Evolutionary conservation across 2,797 vertebrate species (phyloP), one percentile per base, ranked within the genome.

Genomic region (Glossophaga mutica): DNA sequence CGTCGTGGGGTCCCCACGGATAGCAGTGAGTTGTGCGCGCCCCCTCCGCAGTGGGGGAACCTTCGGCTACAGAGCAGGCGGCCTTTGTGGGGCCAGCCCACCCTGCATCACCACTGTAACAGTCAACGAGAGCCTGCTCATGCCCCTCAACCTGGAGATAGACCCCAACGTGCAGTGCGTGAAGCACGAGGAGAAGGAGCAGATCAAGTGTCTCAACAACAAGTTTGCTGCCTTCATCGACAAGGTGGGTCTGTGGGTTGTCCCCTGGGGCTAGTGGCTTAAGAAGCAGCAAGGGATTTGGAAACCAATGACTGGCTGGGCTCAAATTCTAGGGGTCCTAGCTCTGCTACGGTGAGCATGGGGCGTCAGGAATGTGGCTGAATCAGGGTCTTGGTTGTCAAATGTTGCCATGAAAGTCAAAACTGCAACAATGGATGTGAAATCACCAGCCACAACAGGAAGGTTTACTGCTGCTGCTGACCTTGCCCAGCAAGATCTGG

Each of bases 161-260:
- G 98, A 99, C 98, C 99, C 99, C 92, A 97, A 88, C 32, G 98
- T 98, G 50, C 99, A 99, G 71, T 96, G 82, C 0, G 50, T 99
- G 96, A 99, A 98, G 94, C 98, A 97, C 1, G 95, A 99, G 74
- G 99, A 99, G 98, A 99, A 99, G 97, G 99, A 99, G 82, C 98
- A 99, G 98, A 99, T 99, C 98, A 99, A 99, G 98, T 97, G 97
- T 55, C 98, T 99, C 46, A 99, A 99, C 98, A 99, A 99, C 97
- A 99, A 98, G 90, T 99, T 99, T 1, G 99, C 98, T 12, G 98
- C 99, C 71, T 99, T 99, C 98, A 99, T 99, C 5, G 98, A 99
- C 96, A 99, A 99, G 99, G 99, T 99, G 87, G 98, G 98, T 55
- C 10, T 85, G 29, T 5, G 37, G 42, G 46, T 32, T 73, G 32